Evolutionary conservation across 2,113 vertebrate species (phyloP).

Genomic region (Coturnix japonica): DNA sequence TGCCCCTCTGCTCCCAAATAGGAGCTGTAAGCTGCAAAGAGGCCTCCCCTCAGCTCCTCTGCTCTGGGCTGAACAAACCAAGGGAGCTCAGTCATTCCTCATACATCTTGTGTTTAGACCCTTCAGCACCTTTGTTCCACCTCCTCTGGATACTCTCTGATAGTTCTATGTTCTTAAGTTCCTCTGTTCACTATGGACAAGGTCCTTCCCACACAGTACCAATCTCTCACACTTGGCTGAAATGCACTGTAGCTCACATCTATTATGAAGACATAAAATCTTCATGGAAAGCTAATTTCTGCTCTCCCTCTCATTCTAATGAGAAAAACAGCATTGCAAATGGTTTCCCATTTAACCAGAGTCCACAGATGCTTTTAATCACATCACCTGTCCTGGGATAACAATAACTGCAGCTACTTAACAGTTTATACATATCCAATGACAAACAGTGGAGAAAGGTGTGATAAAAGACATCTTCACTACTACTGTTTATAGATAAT

Average conservation of each 20-base stretch:
- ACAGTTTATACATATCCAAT: not conserved
- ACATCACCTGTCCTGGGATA: not conserved
- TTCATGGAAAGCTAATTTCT: not conserved
- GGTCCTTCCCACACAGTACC: not conserved
- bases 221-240: not conserved
- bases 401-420: not conserved
- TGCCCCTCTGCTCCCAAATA: not conserved
- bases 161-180: not conserved
- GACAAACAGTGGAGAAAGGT: not conserved
- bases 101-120: not conserved
- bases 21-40: not conserved
- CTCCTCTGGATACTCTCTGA: not conserved
- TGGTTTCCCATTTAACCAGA: not conserved
- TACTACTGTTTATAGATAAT: not conserved
- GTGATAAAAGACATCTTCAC: not conserved
- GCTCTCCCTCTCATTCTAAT: not conserved
- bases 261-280: not conserved
- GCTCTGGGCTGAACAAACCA: not conserved
- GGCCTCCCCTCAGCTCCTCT: not conserved
- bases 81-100: not conserved
- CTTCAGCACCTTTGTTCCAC: not conserved
- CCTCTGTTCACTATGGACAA: not conserved
- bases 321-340: not conserved
- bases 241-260: not conserved
- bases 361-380: conserved; percentile 9